Conservation (phyloP, 2,888 invertebrate species). For the Eupithecia insigniata region DNA sequence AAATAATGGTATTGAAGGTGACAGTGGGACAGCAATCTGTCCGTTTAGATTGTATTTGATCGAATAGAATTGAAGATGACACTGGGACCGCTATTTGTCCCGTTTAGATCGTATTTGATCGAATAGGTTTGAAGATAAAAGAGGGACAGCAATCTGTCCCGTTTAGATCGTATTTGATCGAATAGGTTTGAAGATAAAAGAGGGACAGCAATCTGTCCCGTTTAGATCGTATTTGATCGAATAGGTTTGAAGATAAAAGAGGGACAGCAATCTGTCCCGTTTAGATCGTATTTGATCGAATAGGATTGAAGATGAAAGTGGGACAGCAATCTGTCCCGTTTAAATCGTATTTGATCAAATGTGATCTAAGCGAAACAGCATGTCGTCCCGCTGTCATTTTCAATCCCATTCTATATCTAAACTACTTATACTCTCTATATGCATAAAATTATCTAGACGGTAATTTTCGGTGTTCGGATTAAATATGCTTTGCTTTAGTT, state of each 20-base stretch:
- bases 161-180: background rate
- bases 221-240: background rate
- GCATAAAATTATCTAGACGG: background rate
- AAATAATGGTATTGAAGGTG: background rate
- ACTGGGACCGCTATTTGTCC: background rate
- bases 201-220: background rate
- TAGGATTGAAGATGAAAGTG: background rate
- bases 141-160: background rate
- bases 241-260: background rate
- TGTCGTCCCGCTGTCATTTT: background rate
- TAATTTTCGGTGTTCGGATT: background rate
- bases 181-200: background rate
- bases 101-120: background rate
- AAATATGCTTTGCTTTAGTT: background rate
- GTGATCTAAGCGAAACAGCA: background rate
- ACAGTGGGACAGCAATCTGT: background rate
- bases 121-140: background rate
- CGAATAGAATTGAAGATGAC: background rate
- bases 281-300: background rate
- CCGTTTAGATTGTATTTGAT: background rate
- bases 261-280: background rate
- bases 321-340: background rate
- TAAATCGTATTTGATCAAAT: background rate
- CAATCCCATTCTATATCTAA: background rate
- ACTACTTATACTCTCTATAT: background rate